Evolutionary conservation across 2,888 invertebrate genomes (phyloP), one percentile per base, ranked within the genome.

Genomic region (Ommatoiulus sabulosus): DNA sequence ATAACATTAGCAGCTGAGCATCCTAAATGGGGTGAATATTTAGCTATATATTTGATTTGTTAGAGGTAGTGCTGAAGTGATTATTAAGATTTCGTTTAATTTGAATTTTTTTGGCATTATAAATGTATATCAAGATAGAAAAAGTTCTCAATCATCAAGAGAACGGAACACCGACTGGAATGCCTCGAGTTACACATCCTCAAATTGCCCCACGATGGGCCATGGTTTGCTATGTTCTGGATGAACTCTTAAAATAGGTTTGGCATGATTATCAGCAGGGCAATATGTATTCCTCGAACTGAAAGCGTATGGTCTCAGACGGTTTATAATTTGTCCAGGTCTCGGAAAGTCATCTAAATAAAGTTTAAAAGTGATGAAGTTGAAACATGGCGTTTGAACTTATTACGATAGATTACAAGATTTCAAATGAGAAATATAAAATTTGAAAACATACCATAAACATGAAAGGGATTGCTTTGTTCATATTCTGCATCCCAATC

Each of bases 401-500:
- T 52, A 52, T 15, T n/a, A n/a, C n/a, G n/a, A 46, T 63, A 3
- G 63, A 63, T n/a, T 52, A 63, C n/a, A 10, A 63, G 17, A 63
- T 3, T 63, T 63, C 63, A 63, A n/a, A 2, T 63, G n/a, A 10
- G 63, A 3, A n/a, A n/a, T 63, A 63, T n/a, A 63, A 17, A 63
- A 63, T n/a, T 3, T 63, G 1, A 17, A 3, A 15, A 48, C 44
- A 20, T 46, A 87, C 87, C 87, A 20, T 87, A 87, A 20, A 87
- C 87, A 87, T 46, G 48, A 20, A 87, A 87, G n/a, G 87, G 87
- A 20, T 87, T 20, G n/a, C n/a, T 87, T 35, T 87, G n/a, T 15
- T 87, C 87, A 35, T 46, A 3, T 87, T 87, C 87, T 46, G 44
- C 52, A 46, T 87, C 87, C 87, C 87, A 87, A 15, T 87, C 87